Percentiles rank a stretch among this genome's conserved stretches.
These are phyloP conservation scores for Arbacia lixula DNA, from an alignment of 53 echinoderm and acorn worm genomes.

Conservation along the genomic window DNA sequence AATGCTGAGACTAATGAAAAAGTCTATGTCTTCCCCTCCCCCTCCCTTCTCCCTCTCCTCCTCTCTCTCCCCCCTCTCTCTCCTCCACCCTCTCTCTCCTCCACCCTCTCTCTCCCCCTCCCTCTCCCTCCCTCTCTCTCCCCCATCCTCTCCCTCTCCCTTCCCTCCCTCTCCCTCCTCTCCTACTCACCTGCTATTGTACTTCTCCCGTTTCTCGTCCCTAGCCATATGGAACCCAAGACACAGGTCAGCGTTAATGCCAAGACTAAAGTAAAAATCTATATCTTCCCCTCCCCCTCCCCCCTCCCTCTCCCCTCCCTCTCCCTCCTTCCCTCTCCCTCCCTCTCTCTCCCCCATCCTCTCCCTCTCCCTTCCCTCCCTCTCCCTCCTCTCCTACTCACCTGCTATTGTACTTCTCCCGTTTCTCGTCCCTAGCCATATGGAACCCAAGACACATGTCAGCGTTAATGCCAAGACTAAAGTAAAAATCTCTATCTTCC, in stretches of 20 bases:
- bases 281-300: background rate
- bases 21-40: conserved; percentile 94
- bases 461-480: conserved; percentile 87
- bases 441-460: conserved; percentile 90
- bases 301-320: background rate
- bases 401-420: conserved; percentile 89
- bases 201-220: no score
- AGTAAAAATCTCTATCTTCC: conserved; percentile 80
- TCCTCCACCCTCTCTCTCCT: background rate
- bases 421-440: conserved; percentile 85
- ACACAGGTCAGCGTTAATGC: no score
- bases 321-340: no score
- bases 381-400: no score
- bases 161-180: no score
- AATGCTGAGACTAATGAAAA: conserved; percentile 86
- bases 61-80: background rate
- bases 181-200: no score
- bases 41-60: no score
- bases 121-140: no score
- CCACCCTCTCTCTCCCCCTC: background rate
- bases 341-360: no score
- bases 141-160: no score
- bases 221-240: no score
- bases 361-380: no score
- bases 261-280: background rate